Base-by-base conservation (phyloP, 2,888 invertebrate species). In the Sycophila texana region DNA sequence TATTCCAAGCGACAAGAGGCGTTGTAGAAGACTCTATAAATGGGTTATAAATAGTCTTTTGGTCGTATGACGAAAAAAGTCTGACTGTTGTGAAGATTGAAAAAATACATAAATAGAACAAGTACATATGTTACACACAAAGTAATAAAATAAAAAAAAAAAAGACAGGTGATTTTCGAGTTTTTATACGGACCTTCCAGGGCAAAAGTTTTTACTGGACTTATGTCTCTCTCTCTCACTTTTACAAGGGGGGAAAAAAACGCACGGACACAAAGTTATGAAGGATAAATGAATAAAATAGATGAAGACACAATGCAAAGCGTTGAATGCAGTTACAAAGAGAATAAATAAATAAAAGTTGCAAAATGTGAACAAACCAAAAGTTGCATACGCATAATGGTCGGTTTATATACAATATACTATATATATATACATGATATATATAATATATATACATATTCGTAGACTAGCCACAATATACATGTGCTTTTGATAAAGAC, bases 401-500 rank as follows among this genome's bases (percentile, higher is more conserved):
- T 84, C 84, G 83, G 81, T 83, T 85, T 83, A 85, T 83, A 84
- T 80, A 83, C 82, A 80, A 82, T 82, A 83, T 84, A 83, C 63
- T 82, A 82, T 72, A 78, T 82, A 82, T 77, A 83, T 81, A 83
- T 57, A 58, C n/a, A 39, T 10, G 39, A 39, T 60, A 75, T 74
- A 65, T 65, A 57, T 61, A 26, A 86, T 85, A 86, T 86, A 87
- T 86, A 86, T 86, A 87, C 83, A 85, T 83, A 86, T 85, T 86
- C 80, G 84, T 88, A 88, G 87, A 87, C 81, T 88, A 87, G 86
- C 85, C 85, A 88, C 84, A 84, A 84, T 88, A 89, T 88, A 88
- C 88, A 88, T 88, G 88, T 88, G 88, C 89, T 89, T 89, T 89
- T 88, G 88, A 89, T 89, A 89, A 89, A 87, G 84, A 87, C 84